A percentile compares a stretch with the other conserved stretches of the same genome.
These are phyloP conservation scores for Bergia puertoricense DNA, from an alignment of 92 coral and sea anemone genomes.

Conservation along the genomic window DNA sequence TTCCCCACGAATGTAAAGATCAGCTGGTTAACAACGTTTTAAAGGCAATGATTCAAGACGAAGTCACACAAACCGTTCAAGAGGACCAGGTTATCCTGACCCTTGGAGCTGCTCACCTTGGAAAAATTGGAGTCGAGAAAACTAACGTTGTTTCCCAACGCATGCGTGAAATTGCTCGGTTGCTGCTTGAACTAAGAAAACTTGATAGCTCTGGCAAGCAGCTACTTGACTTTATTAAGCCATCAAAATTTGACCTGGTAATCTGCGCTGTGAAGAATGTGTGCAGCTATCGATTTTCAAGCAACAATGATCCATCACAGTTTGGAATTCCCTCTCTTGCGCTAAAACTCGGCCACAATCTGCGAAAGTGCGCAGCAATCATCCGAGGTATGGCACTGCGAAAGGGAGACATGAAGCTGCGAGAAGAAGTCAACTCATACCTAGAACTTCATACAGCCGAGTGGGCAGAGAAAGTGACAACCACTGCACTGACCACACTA, in stretches of 20 bases:
- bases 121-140: conserved; percentile 33
- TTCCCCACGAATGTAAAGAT: no score
- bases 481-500: conserved; percentile 41
- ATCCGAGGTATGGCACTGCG: conserved; percentile 49
- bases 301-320: background rate
- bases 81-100: no score
- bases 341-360: conserved; percentile 39
- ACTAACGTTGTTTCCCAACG: conserved; percentile 45
- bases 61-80: no score
- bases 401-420: conserved; percentile 23
- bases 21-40: no score
- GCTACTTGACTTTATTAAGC: conserved; percentile 44
- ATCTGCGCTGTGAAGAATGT: conserved; percentile 37
- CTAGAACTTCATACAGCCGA: conserved; percentile 45
- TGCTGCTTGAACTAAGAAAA: conserved; percentile 36
- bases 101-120: background rate
- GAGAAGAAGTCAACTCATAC: conserved; percentile 33
- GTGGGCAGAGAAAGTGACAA: conserved; percentile 48
- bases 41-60: no score
- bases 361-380: conserved; percentile 49
- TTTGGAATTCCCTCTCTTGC: conserved; percentile 52
- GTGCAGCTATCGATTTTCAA: background rate
- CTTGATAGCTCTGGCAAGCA: background rate
- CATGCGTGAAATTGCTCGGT: conserved; percentile 51
- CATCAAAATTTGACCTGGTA: conserved; percentile 44